Base-by-base conservation (phyloP, 2,113 vertebrate genomes). In the Falco punctatus region DNA sequence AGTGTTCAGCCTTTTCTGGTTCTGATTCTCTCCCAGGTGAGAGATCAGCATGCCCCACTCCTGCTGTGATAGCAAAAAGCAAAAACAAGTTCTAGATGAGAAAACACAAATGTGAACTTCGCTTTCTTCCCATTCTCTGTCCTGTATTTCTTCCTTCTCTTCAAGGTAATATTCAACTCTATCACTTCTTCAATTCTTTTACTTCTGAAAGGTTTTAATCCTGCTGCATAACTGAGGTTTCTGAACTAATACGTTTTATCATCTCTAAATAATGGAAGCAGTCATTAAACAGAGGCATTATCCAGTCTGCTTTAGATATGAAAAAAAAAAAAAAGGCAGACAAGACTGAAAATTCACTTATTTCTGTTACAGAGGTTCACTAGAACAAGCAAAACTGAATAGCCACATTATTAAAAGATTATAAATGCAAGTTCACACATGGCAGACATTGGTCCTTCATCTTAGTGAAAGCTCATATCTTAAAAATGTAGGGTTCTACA, bases 401-500 rank as follows among this genome's bases (percentile, higher is more conserved):
- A 89, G 86, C 32, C 70, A 92, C 91, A 93, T 94, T 95, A 95
- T 96, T 84, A 91, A 93, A 93, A 72, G 24, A 94, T 54, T 89
- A 93, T 79, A 96, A 96, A 94, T 59, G 84, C 61, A 92, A 89
- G 66, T 66, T 89, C 92, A 94, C 78, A 95, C 61, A 95, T 82
- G 58, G 81, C 40, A 94, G 94, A 94, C 89, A 91, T 81, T 0
- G 0, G 75, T 86, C 35, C 88, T 86, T 93, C 88, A 92, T 95
- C 92, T 93, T 69, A 81, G 55, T 91, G 83, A 95, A 92, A 66
- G 81, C 62, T 94, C 94, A 33, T 90, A 90, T 92, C 67, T 89
- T 65, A 94, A 72, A 96, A 97, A 97, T 92, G 92, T 84, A 62
- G 91, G 62, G 78, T 71, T 96, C 58, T 87, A 73, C 92, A 91